These are phyloP conservation scores for Lithophane leautieri DNA, from an alignment of 2,888 invertebrate genomes.

Conservation along the genomic window DNA sequence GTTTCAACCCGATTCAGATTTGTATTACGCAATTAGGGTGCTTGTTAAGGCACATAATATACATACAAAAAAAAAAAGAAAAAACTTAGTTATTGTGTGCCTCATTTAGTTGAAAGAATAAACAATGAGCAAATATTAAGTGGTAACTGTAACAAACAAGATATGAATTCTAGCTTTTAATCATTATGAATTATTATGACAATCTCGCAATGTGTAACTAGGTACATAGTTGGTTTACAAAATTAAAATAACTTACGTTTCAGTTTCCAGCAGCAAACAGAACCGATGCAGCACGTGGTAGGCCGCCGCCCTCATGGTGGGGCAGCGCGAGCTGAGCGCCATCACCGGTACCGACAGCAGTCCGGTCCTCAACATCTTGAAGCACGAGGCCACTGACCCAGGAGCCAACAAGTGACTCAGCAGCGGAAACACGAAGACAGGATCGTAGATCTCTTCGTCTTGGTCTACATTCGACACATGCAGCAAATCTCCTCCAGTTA, in stretches of 20 bases:
- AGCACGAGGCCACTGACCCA: slow-evolving; percentile 93
- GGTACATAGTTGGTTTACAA: background rate
- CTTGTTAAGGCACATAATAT: too few relatives aligned
- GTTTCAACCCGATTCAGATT: too few relatives aligned
- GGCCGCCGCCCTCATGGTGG: slow-evolving; percentile 92
- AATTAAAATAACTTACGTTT: slow-evolving; percentile 85
- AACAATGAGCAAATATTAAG: background rate
- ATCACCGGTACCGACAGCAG: slow-evolving; percentile 93
- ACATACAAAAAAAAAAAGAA: background rate
- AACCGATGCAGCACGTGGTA: slow-evolving; percentile 94
- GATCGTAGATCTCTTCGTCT: slow-evolving; percentile 93
- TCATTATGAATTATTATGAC: background rate
- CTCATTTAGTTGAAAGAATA: background rate
- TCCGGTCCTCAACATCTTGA: slow-evolving; percentile 93
- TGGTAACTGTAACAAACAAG: background rate
- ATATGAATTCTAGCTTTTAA: background rate
- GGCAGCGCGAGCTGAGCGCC: slow-evolving; percentile 93
- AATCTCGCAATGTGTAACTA: background rate
- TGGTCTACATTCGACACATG: slow-evolving; percentile 73
- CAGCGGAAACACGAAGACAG: slow-evolving; percentile 94
- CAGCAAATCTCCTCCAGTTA: slow-evolving; percentile 71
- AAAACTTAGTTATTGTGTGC: too few relatives aligned
- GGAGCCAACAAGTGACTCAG: slow-evolving; percentile 94
- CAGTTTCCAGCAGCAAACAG: slow-evolving; percentile 93
- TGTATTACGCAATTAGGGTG: too few relatives aligned